Conservation (phyloP, 2,113 vertebrate genomes). For the Tychaedon coryphoeus region DNA sequence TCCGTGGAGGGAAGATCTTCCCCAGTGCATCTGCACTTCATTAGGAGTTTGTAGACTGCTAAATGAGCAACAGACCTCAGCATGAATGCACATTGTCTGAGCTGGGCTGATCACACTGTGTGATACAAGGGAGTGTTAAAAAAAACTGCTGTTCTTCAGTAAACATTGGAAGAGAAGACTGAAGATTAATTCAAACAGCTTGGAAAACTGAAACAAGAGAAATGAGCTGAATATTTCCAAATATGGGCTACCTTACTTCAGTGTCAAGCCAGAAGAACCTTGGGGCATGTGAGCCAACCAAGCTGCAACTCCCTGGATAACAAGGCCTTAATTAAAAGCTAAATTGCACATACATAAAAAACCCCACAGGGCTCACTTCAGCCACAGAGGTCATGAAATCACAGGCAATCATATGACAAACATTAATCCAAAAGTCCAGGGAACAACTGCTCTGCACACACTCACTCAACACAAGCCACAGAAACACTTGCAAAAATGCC, state of each 20-base stretch:
- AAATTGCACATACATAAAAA: slow-evolving; percentile 56
- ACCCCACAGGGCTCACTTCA: neutral
- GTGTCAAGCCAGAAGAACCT: slow-evolving; percentile 27
- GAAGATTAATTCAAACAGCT: slow-evolving; percentile 64
- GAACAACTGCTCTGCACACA: slow-evolving; percentile 50
- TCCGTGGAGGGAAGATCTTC: neutral
- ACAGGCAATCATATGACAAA: slow-evolving; percentile 51
- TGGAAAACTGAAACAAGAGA: slow-evolving; percentile 50
- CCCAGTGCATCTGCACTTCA: slow-evolving; percentile 4
- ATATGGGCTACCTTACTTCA: slow-evolving; percentile 52
- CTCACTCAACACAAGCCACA: slow-evolving; percentile 55
- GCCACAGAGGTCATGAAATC: slow-evolving; percentile 57
- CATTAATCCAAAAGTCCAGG: slow-evolving; percentile 42
- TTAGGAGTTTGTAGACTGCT: slow-evolving; percentile 54
- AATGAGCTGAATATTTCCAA: slow-evolving; percentile 40
- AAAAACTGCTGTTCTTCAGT: slow-evolving; percentile 60
- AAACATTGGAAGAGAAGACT: slow-evolving; percentile 62
- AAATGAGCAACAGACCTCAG: slow-evolving; percentile 54
- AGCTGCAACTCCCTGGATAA: slow-evolving; percentile 51
- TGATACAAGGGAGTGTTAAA: slow-evolving; percentile 58
- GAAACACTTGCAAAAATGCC: slow-evolving; percentile 37
- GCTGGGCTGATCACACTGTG: slow-evolving; percentile 44
- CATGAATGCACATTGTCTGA: slow-evolving; percentile 53
- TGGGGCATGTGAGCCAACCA: neutral
- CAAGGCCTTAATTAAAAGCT: slow-evolving; percentile 54